These are phyloP conservation scores for Aix galericulata DNA, from an alignment of 2,113 vertebrate genomes.

Conservation along the genomic window DNA sequence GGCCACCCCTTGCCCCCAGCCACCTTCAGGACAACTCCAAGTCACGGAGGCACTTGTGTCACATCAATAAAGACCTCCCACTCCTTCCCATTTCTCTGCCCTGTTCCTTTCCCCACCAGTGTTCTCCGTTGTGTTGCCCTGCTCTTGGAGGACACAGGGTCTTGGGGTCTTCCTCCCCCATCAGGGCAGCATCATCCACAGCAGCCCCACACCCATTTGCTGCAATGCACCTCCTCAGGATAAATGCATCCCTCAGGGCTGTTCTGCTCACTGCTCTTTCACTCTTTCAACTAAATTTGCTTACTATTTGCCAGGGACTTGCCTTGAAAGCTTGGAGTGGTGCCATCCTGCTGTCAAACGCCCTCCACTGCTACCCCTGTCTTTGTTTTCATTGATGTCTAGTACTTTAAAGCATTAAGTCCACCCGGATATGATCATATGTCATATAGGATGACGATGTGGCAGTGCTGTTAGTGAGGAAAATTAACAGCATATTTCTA, in stretches of 20 bases:
- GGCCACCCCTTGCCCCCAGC: background rate
- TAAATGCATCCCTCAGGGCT: background rate
- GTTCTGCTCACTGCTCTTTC: background rate
- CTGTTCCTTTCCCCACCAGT: background rate
- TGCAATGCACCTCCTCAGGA: background rate
- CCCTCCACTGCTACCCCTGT: background rate
- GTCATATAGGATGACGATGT: background rate
- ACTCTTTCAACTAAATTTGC: background rate
- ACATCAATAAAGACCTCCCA: background rate
- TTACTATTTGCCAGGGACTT: background rate
- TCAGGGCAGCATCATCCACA: background rate
- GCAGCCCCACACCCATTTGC: rapidly evolving
- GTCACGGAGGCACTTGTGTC: rapidly evolving
- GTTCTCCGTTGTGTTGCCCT: background rate
- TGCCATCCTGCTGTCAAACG: background rate
- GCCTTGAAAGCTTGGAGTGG: background rate
- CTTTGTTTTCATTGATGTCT: slow-evolving; percentile 4
- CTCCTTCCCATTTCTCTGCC: background rate
- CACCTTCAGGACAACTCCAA: background rate
- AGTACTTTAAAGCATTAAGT: background rate
- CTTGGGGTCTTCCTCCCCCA: background rate
- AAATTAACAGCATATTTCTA: background rate
- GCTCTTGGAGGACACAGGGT: rapidly evolving
- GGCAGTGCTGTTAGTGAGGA: background rate
- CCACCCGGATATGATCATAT: background rate